Conservation (phyloP, 2,888 invertebrate species). For the Hypselothyrea guttata region DNA sequence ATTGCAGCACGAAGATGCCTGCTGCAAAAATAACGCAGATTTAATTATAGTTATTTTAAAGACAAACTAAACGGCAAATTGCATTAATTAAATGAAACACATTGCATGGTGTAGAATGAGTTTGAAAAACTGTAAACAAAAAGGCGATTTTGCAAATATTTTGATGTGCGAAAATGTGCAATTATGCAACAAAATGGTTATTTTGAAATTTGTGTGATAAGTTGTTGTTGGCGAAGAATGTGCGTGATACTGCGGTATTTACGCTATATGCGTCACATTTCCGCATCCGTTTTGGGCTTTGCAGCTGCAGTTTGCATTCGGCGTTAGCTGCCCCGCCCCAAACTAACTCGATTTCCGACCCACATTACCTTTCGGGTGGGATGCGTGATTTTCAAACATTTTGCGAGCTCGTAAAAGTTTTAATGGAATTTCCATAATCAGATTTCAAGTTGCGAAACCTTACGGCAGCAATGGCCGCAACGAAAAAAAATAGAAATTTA, state of each 20-base stretch:
- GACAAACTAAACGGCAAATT: slow-evolving; percentile 34
- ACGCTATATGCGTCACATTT: slow-evolving; percentile 69
- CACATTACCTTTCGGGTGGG: slow-evolving; percentile 21
- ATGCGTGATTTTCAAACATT: slow-evolving; percentile 73
- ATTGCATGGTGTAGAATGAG: slow-evolving; percentile 40
- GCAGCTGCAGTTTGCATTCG: slow-evolving; percentile 35
- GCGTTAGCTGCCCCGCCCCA: slow-evolving; percentile 11
- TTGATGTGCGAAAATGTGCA: slow-evolving; percentile 34
- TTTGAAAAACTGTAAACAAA: slow-evolving; percentile 25
- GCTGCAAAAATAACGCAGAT: slow-evolving; percentile 6
- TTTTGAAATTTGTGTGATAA: slow-evolving; percentile 39
- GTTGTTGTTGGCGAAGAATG: slow-evolving; percentile 42
- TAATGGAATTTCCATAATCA: slow-evolving; percentile 74
- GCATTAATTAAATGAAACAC: slow-evolving; percentile 41
- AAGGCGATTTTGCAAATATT: slow-evolving; percentile 16
- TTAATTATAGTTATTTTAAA: slow-evolving; percentile 28
- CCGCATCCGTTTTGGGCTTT: slow-evolving; percentile 52
- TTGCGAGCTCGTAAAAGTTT: slow-evolving; percentile 54
- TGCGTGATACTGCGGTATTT: slow-evolving; percentile 66
- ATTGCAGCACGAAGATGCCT: too few species aligned
- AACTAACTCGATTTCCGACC: slow-evolving; percentile 55
- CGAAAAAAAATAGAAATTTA: background rate
- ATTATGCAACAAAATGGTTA: slow-evolving; percentile 44
- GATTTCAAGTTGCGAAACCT: slow-evolving; percentile 46
- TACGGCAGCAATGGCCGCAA: background rate